These are phyloP conservation scores for Archocentrus centrarchus DNA, from an alignment of 2,113 vertebrate species.

Conservation along the genomic window DNA sequence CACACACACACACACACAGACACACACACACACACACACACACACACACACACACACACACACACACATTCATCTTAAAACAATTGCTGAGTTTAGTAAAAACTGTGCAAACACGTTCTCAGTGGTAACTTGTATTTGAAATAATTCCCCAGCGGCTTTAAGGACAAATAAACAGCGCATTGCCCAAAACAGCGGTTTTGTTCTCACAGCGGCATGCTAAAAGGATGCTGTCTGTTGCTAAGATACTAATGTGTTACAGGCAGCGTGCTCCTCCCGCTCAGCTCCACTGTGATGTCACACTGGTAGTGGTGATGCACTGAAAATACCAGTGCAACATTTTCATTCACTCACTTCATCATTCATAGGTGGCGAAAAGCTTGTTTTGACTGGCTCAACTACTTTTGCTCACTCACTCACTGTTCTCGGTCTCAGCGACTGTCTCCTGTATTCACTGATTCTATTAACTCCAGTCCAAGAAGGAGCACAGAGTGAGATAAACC, in stretches of 20 bases:
- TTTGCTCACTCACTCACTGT: background rate
- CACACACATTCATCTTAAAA: background rate
- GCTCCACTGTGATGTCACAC: constrained; percentile 62
- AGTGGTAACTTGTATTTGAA: background rate
- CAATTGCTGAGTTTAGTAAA: background rate
- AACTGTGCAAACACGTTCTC: background rate
- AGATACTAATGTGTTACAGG: constrained; percentile 79
- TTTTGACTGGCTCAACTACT: constrained; percentile 8
- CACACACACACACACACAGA: background rate
- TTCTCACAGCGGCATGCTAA: constrained; percentile 45
- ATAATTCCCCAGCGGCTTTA: background rate
- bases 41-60: no score
- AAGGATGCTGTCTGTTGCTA: constrained; percentile 82
- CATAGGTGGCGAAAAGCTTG: constrained; percentile 1
- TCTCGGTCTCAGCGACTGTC: background rate
- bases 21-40: no score
- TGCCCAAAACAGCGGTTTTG: constrained; percentile 45
- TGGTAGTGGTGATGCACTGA: constrained; percentile 51
- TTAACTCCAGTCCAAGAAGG: background rate
- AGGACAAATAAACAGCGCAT: constrained; percentile 24
- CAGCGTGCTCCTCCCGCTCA: constrained; percentile 53
- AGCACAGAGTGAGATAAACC: background rate
- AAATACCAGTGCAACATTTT: constrained; percentile 33
- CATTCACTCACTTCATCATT: constrained; percentile 43
- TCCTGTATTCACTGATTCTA: background rate